phyloP scores from a whole-genome alignment of 2,888 invertebrate species.

The Eueremaeus valkanovi region DNA sequence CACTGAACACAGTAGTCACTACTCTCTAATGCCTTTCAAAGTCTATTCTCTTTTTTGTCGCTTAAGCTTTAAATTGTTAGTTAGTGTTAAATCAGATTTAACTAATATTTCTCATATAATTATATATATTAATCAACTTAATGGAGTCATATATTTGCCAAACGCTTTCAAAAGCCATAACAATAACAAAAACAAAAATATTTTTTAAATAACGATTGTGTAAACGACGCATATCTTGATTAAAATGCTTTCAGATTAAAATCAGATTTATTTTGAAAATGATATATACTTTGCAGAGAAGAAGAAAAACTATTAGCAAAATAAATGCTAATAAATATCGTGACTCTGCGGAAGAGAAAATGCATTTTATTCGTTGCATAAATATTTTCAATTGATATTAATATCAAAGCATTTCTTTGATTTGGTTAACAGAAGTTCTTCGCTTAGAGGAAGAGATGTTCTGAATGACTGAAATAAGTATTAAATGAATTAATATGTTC shows the following conservation, averaged over 20 bases:
- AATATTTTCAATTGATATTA: neutral
- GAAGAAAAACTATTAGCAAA: neutral
- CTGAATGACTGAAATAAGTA: neutral
- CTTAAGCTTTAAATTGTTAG: conserved; percentile 30
- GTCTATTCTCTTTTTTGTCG: neutral
- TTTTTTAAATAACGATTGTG: no score
- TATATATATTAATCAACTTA: neutral
- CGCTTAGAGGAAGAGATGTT: neutral
- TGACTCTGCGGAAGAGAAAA: conserved; percentile 18
- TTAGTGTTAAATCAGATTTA: conserved; percentile 12
- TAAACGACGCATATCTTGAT: no score
- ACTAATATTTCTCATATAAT: conserved; percentile 12
- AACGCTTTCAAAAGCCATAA: no score
- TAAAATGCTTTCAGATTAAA: neutral
- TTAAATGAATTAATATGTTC: neutral
- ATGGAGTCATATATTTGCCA: no score
- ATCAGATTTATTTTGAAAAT: neutral
- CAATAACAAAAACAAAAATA: no score
- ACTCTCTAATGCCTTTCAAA: neutral
- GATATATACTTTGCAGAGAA: neutral
- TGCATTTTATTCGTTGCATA: neutral
- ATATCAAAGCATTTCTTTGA: neutral
- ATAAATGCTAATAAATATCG: conserved; percentile 9
- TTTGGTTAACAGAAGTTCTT: conserved; percentile 4
- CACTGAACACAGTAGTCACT: no score